Conservation (phyloP, 1,140 invertebrate genomes). For the Aethina tumida region DNA sequence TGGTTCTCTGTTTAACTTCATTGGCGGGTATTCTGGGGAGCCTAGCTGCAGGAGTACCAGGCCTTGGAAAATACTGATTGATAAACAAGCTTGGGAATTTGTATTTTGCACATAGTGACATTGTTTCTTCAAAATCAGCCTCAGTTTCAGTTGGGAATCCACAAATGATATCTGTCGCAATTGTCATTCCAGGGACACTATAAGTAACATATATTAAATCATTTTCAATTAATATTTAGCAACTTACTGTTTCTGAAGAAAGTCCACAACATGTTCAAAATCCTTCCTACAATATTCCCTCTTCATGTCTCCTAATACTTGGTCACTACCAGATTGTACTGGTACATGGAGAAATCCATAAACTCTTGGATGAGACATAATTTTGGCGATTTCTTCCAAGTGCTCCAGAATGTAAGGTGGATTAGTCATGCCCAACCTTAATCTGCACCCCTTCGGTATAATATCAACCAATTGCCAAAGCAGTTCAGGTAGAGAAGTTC, state of each 20-base stretch:
- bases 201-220: slow-evolving; percentile 13
- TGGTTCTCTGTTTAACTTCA: slow-evolving; percentile 85
- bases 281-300: slow-evolving; percentile 84
- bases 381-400: slow-evolving; percentile 81
- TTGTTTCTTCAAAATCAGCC: slow-evolving; percentile 81
- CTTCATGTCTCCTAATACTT: slow-evolving; percentile 91
- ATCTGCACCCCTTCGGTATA: slow-evolving; percentile 81
- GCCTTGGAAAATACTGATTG: slow-evolving; percentile 94
- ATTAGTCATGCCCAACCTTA: slow-evolving; percentile 94
- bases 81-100: slow-evolving; percentile 93
- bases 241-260: slow-evolving; percentile 57
- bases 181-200: slow-evolving; percentile 79
- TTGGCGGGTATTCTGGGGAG: slow-evolving; percentile 74
- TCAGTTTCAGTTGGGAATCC: slow-evolving; percentile 96
- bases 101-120: slow-evolving; percentile 76
- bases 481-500: slow-evolving; percentile 75
- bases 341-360: slow-evolving; percentile 96
- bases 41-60: slow-evolving; percentile 89
- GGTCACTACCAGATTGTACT: slow-evolving; percentile 92
- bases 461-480: slow-evolving; percentile 80
- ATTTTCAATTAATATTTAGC: neutral
- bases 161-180: slow-evolving; percentile 97
- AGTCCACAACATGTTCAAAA: slow-evolving; percentile 85
- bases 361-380: slow-evolving; percentile 80
- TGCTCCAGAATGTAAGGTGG: slow-evolving; percentile 96